Evolutionary conservation across 2,797 vertebrate species (phyloP), one percentile per base, ranked within the genome.

Genomic region (Scolopax bukidnonensis): DNA sequence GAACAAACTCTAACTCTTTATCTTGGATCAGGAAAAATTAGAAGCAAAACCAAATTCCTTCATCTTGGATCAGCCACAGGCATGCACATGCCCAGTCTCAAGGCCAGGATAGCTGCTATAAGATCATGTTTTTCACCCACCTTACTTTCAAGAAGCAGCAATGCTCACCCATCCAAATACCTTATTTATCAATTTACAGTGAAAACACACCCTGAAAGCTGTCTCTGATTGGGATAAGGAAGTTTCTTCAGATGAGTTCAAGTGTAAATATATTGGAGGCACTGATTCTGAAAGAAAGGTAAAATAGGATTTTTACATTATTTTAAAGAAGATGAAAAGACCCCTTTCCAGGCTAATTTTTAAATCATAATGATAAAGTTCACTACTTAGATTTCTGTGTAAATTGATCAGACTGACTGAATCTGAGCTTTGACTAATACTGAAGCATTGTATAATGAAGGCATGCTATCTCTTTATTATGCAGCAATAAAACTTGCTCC

Each of bases 381-480:
- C 61, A 75, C 19, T 54, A 38, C 38, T 75, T 45, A 33, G 38
- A 61, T 0, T 0, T 24, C 41, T n/a, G n/a, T 51, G 67, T 33
- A 82, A 76, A 76, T 18, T 75, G 75, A 77, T 73, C 38, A 79
- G 61, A 70, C 11, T n/a, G 80, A 63, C 60, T 64, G 40, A 63
- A 77, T 43, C 64, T 41, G 36, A 85, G 79, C 69, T 80, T 48
- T 60, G 73, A 53, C 41, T 71, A 50, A 87, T 21, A 61, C 12
- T 8, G 6, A 64, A 69, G 74, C 24, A 16, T 28, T 45, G 45
- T 33, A 15, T 56, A 54, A 79, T 1, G 3, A 70, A 50, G 41
- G 47, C 32, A 24, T 32, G 40, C 20, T 21, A 40, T 32, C 17
- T 60, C 38, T 57, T 73, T 28, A 74, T 33, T 54, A 24, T 4